A percentile compares a stretch with the other conserved stretches of the same genome.
Conservation (phyloP, 2,797 vertebrate genomes). For the Psittacula derbiana region DNA sequence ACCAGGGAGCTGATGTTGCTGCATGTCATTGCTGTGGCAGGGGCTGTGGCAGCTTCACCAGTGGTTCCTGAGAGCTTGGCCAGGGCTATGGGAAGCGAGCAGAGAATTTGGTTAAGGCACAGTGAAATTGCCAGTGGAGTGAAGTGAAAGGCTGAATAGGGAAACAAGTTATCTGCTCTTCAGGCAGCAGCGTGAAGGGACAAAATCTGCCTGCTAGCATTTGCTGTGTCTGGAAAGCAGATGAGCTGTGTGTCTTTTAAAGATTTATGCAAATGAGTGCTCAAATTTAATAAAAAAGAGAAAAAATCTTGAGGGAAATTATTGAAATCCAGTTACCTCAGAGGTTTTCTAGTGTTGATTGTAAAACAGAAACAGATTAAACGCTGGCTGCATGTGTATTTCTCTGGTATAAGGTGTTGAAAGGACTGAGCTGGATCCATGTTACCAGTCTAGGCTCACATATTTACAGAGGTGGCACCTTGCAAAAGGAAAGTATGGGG, state of each 20-base stretch:
- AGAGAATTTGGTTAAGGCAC: neutral
- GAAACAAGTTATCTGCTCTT: neutral
- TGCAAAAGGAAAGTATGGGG: neutral
- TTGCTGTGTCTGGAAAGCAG: neutral
- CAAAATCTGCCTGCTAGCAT: neutral
- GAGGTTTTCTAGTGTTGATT: neutral
- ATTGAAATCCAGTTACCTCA: neutral
- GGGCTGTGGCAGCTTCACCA: neutral
- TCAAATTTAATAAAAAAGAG: neutral
- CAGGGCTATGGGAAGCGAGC: neutral
- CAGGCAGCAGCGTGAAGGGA: neutral
- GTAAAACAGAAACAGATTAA: neutral
- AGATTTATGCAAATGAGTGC: neutral
- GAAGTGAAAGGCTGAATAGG: neutral
- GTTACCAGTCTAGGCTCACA: neutral
- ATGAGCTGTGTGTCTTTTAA: neutral
- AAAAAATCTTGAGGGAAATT: neutral
- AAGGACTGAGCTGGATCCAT: neutral
- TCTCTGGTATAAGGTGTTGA: neutral
- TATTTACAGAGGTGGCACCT: neutral
- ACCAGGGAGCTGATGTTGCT: neutral
- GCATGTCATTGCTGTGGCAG: neutral
- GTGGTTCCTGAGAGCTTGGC: neutral
- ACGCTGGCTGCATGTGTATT: neutral
- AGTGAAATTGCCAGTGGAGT: neutral